Evolutionary conservation across 2,113 vertebrate genomes (phyloP), one percentile per base, ranked within the genome.

Genomic region (Platichthys stellatus): DNA sequence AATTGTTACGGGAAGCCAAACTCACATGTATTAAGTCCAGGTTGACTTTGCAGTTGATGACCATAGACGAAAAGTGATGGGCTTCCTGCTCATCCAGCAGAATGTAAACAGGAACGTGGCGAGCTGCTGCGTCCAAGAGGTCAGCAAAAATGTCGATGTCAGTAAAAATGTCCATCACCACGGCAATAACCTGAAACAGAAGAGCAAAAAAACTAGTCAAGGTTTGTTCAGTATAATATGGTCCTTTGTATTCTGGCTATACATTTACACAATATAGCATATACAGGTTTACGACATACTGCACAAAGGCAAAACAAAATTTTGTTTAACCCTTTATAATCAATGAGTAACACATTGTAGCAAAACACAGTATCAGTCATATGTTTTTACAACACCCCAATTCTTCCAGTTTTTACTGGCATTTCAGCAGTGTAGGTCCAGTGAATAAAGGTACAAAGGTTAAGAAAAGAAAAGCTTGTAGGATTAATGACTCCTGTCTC

Each of bases 101-200:
- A 81, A 99, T 95, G 88, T 99, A 99, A 82, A 99, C 96, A 0
- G 98, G 96, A n/a, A 99, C 94, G 0, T 96, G 94, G 18, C 96
- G 97, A 0, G 93, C 92, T 0, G 98, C 95, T 0, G 96, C 96
- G 0, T 97, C 96, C 84, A 99, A 69, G 43, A 99, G 95, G 70
- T 99, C 98, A 0, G 92, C 66, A 20, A 99, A 96, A 80, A 99
- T 94, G 83, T 99, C 97, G 76, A 99, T 94, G 0, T 99, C 98
- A 0, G 98, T 99, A 87, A 99, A 99, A 72, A 94, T 85, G 82
- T 99, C 98, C 98, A 99, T 99, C 81, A 98, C 98, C 20, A 99
- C 94, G 1, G 96, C 98, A 57, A 99, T 96, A 76, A 99, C 97
- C 98, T 99, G 80, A 38, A 74, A 26, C 20, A 77, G 20, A 88